Conservation (phyloP, 2,888 invertebrate species). For the Helleia helle region DNA sequence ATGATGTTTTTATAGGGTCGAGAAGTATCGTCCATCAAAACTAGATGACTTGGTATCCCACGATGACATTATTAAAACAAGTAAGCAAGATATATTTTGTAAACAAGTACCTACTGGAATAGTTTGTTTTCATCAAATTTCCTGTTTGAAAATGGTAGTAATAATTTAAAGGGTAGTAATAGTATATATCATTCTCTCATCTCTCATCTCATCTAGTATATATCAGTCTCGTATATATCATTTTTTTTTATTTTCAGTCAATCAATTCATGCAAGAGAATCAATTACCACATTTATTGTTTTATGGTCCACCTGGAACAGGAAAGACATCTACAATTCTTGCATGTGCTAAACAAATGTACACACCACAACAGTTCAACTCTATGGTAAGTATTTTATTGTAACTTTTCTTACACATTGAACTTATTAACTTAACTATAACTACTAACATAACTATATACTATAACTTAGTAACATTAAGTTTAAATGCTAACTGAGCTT, state of each 20-base stretch:
- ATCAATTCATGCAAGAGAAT: slow-evolving; percentile 90
- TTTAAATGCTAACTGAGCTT: no score
- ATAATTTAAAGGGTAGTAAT: neutral
- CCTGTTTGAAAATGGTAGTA: neutral
- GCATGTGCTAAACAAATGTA: slow-evolving; percentile 96
- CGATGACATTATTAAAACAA: slow-evolving; percentile 95
- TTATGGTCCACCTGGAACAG: slow-evolving; percentile 99
- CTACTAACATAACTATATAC: no score
- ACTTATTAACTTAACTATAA: no score
- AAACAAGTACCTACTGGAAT: no score
- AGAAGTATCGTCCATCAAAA: slow-evolving; percentile 95
- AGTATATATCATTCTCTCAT: no score
- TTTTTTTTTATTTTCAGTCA: slow-evolving; percentile 80
- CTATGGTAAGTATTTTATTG: slow-evolving; percentile 91
- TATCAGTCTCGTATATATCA: no score
- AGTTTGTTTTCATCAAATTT: no score
- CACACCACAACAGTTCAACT: slow-evolving; percentile 89
- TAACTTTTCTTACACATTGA: no score
- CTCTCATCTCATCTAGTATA: no score
- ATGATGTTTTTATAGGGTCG: slow-evolving; percentile 85
- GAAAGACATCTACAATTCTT: slow-evolving; percentile 97
- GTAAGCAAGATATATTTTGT: slow-evolving; percentile 70
- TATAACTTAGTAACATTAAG: no score
- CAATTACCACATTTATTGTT: slow-evolving; percentile 96
- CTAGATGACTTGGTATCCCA: slow-evolving; percentile 97